A percentile compares a stretch with the other conserved stretches of the same genome.
Conservation (phyloP, 1,140 invertebrate genomes). For the Diprion similis region DNA sequence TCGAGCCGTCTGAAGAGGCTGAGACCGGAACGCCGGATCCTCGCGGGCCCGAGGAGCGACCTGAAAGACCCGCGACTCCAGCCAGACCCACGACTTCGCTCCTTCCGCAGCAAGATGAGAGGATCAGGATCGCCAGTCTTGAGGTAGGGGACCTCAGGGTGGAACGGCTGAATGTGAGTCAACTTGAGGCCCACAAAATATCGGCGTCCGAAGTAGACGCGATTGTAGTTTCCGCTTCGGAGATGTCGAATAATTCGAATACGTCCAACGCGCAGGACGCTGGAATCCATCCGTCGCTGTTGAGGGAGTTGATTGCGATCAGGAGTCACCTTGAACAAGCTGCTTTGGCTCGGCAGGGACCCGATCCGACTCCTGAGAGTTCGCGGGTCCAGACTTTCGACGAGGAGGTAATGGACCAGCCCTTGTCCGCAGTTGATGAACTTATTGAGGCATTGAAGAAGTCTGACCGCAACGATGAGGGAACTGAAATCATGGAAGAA, state of each 20-base stretch:
- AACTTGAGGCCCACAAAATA: constrained; percentile 78
- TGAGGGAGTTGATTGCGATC: constrained; percentile 55
- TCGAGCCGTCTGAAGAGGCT: neutral
- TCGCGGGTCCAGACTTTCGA: neutral
- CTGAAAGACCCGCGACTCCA: neutral
- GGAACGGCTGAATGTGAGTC: constrained; percentile 76
- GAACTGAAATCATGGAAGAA: neutral
- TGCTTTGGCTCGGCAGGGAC: constrained; percentile 34
- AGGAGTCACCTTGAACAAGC: constrained; percentile 52
- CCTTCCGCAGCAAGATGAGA: constrained; percentile 47
- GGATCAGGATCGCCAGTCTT: constrained; percentile 62
- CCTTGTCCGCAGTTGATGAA: neutral
- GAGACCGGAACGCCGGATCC: constrained; percentile 9
- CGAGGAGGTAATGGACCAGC: neutral
- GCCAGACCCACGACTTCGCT: constrained; percentile 29
- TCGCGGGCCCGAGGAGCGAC: constrained; percentile 22
- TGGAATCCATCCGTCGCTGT: constrained; percentile 46
- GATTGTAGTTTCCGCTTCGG: constrained; percentile 70
- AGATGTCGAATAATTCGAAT: constrained; percentile 56
- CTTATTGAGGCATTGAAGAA: neutral
- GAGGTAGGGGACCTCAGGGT: constrained; percentile 79
- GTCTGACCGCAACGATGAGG: neutral
- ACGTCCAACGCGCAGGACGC: constrained; percentile 30
- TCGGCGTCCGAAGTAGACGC: constrained; percentile 81
- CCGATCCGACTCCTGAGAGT: constrained; percentile 7